Base-by-base conservation (phyloP, 2,113 vertebrate genomes). In the Pluvialis apricaria region DNA sequence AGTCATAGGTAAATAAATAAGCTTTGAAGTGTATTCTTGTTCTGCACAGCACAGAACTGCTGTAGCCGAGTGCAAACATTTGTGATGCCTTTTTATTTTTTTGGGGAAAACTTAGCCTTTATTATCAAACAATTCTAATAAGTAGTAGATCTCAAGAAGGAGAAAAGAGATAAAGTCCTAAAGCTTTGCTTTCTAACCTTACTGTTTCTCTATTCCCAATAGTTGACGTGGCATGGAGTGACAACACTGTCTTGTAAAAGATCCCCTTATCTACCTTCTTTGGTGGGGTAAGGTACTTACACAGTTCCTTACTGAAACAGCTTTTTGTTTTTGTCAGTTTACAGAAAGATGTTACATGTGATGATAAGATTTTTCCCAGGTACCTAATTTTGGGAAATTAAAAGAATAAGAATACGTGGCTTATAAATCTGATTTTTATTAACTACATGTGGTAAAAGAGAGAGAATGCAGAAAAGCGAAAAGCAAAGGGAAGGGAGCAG, bases 221-320 rank as follows among this genome's bases (percentile, higher is more conserved):
- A 79, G 75, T 75, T 92, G 77, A 82, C 6, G 6, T 49, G 58
- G 75, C 79, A 75, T 19, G 52, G 49, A 80, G 42, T 57, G 81
- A 78, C 93, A 88, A 52, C 82, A 18, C 32, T 92, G 49, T 71
- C 91, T 85, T 91, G 68, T 89, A 81, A 95, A 94, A 92, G 44
- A 90, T 80, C 25, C 51, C 49, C 64, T 95, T 73, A 94, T 68
- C 94, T 82, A 29, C 64, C 2, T 24, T 69, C 51, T 28, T 79
- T 40, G 66, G 55, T 58, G 29, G 49, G 19, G 47, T 80, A 84
- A 78, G 61, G 36, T 82, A 60, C 55, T 71, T 69, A 65, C 86
- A 61, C 42, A 38, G 20, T 20, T 57, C 51, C 52, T 82, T 61
- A 20, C 25, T 32, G 62, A 80, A 80, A 51, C 18, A 72, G 55